Evolutionary conservation across 2,113 vertebrate genomes (phyloP).

Genomic region (Thunnus maccoyii): DNA sequence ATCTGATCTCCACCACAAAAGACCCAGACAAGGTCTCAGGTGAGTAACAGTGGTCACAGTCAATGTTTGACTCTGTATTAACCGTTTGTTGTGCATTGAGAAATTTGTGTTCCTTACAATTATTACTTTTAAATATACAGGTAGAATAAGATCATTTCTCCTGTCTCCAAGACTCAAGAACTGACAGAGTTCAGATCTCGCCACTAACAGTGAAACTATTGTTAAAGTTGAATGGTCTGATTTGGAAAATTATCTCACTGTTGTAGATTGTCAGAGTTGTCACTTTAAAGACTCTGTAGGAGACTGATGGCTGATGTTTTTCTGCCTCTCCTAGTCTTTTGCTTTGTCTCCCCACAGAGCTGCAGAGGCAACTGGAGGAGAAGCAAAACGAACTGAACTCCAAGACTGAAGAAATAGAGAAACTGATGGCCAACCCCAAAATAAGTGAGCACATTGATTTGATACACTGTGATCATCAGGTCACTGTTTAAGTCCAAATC

Average conservation of each 20-base stretch:
- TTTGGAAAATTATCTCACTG: too few relatives aligned
- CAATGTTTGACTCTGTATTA: neutral
- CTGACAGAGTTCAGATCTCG: too few relatives aligned
- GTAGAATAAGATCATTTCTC: too few relatives aligned
- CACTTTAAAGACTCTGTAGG: too few relatives aligned
- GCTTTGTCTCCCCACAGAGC: slow-evolving; percentile 32
- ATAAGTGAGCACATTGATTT: slow-evolving; percentile 24
- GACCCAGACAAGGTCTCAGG: slow-evolving; percentile 15
- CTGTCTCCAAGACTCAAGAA: too few relatives aligned
- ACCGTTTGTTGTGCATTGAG: too few relatives aligned
- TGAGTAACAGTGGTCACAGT: slow-evolving; percentile 6
- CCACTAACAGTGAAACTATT: too few relatives aligned
- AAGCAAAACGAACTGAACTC: slow-evolving; percentile 42
- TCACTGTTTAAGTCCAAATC: neutral
- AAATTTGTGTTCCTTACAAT: too few relatives aligned
- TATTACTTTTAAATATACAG: too few relatives aligned
- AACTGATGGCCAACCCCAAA: neutral
- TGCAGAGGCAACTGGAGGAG: slow-evolving; percentile 31
- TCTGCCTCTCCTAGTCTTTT: neutral
- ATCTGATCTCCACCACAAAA: slow-evolving; percentile 7
- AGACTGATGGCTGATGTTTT: too few relatives aligned
- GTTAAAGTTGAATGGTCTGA: too few relatives aligned
- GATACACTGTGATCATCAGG: neutral
- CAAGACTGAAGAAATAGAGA: slow-evolving; percentile 34
- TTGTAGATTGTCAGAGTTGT: too few relatives aligned